Base-by-base conservation (phyloP, 2,797 vertebrate genomes). In the Clarias fuscus region DNA sequence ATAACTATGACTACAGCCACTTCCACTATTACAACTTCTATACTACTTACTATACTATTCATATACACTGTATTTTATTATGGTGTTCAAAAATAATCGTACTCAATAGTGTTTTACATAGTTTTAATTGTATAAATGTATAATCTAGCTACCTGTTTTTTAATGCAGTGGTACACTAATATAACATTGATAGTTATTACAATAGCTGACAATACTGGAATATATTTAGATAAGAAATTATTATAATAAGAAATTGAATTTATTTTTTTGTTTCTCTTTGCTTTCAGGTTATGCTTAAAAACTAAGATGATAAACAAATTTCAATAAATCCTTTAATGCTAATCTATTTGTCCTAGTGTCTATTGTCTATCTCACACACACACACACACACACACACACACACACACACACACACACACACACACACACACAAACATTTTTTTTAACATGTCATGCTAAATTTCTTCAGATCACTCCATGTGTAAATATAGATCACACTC, bases 251-350 rank as follows among this genome's bases (percentile, higher is more conserved):
- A 10, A 48, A 5, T 56, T 61, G 5, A 80, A 73, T 73, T 10
- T 0, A 48, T 27, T 84, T 7, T 7, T 1, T 75, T 68, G 37
- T 0, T 88, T 91, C 11, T 90, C 17, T 87, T 76, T 80, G 56
- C 37, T 92, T 91, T 67, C 91, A 96, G 95, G 92, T 88, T 59
- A 95, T 96, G 94, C 91, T 95, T 92, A 93, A 90, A 89, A 95
- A 95, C 93, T 96, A 90, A 94, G 88, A 75, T 2, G 77, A 67
- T 81, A 15, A 79, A 53, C 0, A 20, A 10, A 70, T 2, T 82
- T 37, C 67, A 93, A 93, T 92, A 92, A 87, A 62, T 62, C 33
- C 18, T 40, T 33, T 4, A 3, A 6, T 40, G 77, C 11, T 79
- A 24, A 78, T 33, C 17, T 30, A 40, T 40, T 48, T 48, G 10